phyloP scores from a whole-genome alignment of 2,113 vertebrate genomes.

The Rostratula benghalensis region DNA sequence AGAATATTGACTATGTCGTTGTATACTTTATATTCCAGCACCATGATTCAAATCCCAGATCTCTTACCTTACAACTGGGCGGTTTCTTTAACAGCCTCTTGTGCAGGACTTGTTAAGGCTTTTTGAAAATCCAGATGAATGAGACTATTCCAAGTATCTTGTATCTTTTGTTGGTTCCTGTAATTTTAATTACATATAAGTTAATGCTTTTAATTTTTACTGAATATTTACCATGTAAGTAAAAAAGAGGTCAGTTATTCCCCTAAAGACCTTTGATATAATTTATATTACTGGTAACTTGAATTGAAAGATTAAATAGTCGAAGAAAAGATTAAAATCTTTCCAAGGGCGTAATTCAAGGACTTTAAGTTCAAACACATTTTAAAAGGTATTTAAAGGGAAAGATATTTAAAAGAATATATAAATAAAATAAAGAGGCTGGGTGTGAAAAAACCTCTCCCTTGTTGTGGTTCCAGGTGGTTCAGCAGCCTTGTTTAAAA shows the following conservation, averaged over 20 bases:
- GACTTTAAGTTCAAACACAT: slow-evolving; percentile 45
- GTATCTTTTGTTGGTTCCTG: background rate
- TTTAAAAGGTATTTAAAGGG: slow-evolving; percentile 1
- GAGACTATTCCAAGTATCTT: background rate
- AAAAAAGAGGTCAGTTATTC: background rate
- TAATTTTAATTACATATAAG: slow-evolving; percentile 52
- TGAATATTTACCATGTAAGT: slow-evolving; percentile 29
- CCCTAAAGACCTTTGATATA: slow-evolving; percentile 21
- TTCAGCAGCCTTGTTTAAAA: slow-evolving; percentile 56
- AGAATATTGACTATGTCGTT: background rate
- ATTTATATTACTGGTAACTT: slow-evolving; percentile 23
- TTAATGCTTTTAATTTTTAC: slow-evolving; percentile 47
- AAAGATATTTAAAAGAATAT: slow-evolving; percentile 51
- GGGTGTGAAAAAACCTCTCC: slow-evolving; percentile 48
- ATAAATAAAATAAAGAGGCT: slow-evolving; percentile 48
- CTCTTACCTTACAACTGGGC: background rate
- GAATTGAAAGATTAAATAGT: slow-evolving; percentile 49
- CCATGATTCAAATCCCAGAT: background rate
- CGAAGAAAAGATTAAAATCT: slow-evolving; percentile 16
- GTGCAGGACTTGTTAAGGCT: background rate
- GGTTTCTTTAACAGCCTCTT: background rate
- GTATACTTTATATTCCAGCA: background rate
- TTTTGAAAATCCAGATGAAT: background rate
- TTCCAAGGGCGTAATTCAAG: slow-evolving; percentile 43
- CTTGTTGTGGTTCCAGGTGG: slow-evolving; percentile 58